Base-by-base conservation (phyloP, 2,888 invertebrate species). In the Dilophus febrilis region DNA sequence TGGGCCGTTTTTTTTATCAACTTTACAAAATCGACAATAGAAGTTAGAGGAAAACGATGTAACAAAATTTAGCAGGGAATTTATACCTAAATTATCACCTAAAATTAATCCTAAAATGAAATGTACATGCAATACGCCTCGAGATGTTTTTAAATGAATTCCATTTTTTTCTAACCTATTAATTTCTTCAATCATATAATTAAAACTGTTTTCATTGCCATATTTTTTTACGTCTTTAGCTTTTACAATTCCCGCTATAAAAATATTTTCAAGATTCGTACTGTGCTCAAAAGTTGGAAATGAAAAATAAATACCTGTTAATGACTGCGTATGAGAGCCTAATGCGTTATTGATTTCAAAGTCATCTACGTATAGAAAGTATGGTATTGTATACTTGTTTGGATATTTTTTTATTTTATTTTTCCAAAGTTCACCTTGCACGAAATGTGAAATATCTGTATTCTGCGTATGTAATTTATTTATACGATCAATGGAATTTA, bases 61-160 rank as follows among this genome's bases (percentile, higher is more conserved):
- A 13, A 17, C 10, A 37, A 37, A 37, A 4, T 29, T 29, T 4
- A 17, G 13, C 4, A 37, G 4, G 17, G 16, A 12, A n/a, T 29
- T 37, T n/a, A 38, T 13, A 4, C 38, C 36, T n/a, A 30, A 30
- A 30, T 31, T 38, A 30, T 38, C 38, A 7, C 31, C 38, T 29
- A 38, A 30, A 12, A 38, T 14, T 12, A 38, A 8, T 2, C 37
- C 29, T 8, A 37, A 28, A 29, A 28, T 28, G 10, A 37, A 37
- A 14, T n/a, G 14, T 12, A 36, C 27, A n/a, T 31, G 5, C 14
- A 28, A 13, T 13, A 31, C 13, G 14, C 12, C 12, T 28, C 28
- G 11, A 8, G 14, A 31, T 13, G 14, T n/a, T 10, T 11, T 8
- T 8, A 10, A 13, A 13, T 31, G 5, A 31, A 13, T 31, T 4